Evolutionary conservation across 2,888 invertebrate genomes (phyloP), one percentile per base, ranked within the genome.

Genomic region (Melanostoma mellinum): DNA sequence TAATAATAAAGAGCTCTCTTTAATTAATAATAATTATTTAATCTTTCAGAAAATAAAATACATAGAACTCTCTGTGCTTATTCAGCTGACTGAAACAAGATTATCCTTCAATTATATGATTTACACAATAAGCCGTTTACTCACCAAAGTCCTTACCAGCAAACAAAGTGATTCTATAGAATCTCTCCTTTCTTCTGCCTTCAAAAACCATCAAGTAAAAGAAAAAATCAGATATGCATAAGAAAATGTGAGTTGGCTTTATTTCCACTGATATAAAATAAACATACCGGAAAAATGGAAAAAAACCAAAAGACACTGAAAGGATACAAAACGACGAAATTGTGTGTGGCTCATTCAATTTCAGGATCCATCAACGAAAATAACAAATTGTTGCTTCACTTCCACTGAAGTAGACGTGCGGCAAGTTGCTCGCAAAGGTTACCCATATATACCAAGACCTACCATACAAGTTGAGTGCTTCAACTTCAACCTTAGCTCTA

Each of bases 381-480:
- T 52, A 77, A 82, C 78, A 82, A 82, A 73, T 82, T 82, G 82
- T 82, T 82, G 77, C 82, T 82, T 82, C 68, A 82, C 38, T 40
- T 56, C 10, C 67, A 36, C 33, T 63, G 77, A 73, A 81, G 65
- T 42, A 48, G 58, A 65, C 68, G 73, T 77, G 73, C 82, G 82
- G 77, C 82, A 73, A 73, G 40, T 82, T 73, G 20, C 20, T 20
- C 1, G 82, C 68, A 82, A 68, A 63, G 73, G 80, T 75, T 65
- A 69, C 44, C 35, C 53, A 38, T 48, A 48, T 48, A 20, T 38
- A n/a, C 35, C 6, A n/a, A 6, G 10, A 38, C 9, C 32, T 8
- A 40, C 33, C 46, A 35, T 38, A 33, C 9, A 9, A 42, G 35
- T 48, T 30, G 40, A 46, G 6, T n/a, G 36, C 9, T 71, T 72